A percentile compares a stretch with the other conserved stretches of the same genome.
Conservation (phyloP, 2,113 vertebrate genomes). For the Oreocharis arfaki region DNA sequence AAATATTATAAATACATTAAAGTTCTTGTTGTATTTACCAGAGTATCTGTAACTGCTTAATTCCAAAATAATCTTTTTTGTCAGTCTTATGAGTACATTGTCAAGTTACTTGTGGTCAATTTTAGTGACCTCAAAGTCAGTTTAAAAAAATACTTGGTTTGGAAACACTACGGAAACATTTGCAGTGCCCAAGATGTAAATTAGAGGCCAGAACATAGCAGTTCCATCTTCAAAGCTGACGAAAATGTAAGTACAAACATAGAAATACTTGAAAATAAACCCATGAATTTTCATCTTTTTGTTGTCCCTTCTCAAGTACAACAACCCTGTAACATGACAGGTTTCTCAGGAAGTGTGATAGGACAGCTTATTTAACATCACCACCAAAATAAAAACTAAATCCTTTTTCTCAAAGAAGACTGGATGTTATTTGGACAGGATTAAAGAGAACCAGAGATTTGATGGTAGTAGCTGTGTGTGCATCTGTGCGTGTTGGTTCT, state of each 20-base stretch:
- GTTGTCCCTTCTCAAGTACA: rapidly evolving
- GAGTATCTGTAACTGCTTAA: not conserved
- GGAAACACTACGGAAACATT: not conserved
- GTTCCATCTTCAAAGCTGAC: not conserved
- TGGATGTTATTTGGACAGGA: not conserved
- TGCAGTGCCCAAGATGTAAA: not conserved
- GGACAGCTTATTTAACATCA: not conserved
- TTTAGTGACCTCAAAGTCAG: not conserved
- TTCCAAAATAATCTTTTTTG: not conserved
- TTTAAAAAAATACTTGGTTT: not conserved
- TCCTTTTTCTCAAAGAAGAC: not conserved
- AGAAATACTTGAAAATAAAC: not conserved
- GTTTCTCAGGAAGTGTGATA: not conserved
- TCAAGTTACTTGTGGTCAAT: not conserved
- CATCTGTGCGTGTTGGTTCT: not conserved
- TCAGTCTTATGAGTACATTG: not conserved
- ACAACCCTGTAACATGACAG: not conserved
- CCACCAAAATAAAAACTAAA: not conserved
- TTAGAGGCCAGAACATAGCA: not conserved
- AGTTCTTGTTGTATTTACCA: not conserved
- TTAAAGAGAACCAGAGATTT: not conserved
- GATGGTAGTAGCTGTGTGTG: not conserved
- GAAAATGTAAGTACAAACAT: not conserved
- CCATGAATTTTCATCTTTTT: not conserved
- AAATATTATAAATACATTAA: not conserved